These are phyloP conservation scores for Camelus bactrianus DNA, from an alignment of 2,113 vertebrate genomes.

Conservation along the genomic window DNA sequence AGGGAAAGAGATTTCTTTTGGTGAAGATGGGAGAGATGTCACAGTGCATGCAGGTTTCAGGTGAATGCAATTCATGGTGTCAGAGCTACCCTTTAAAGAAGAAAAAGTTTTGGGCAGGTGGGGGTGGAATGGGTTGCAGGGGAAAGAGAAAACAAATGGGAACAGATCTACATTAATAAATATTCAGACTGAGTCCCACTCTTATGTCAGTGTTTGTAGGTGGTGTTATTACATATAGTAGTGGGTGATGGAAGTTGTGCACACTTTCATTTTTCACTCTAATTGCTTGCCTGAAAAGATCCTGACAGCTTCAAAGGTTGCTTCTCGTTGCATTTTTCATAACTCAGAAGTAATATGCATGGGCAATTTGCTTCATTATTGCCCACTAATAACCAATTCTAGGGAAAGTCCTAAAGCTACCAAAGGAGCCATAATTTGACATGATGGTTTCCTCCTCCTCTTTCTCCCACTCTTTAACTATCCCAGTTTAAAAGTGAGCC, in stretches of 20 bases:
- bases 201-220: conserved; percentile 73
- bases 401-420: conserved; percentile 68
- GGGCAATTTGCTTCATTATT: conserved; percentile 82
- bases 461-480: neutral
- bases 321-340: conserved; percentile 80
- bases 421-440: conserved; percentile 56
- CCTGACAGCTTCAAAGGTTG: conserved; percentile 87
- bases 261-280: conserved; percentile 88
- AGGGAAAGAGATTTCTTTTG: conserved; percentile 42
- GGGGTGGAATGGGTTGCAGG: neutral
- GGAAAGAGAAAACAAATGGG: conserved; percentile 65
- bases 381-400: conserved; percentile 83
- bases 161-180: conserved; percentile 75
- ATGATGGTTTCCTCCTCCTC: conserved; percentile 35
- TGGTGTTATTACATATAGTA: conserved; percentile 76
- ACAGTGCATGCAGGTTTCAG: neutral
- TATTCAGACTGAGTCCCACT: conserved; percentile 69
- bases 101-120: conserved; percentile 32
- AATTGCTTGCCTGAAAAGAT: conserved; percentile 87
- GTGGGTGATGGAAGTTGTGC: conserved; percentile 75
- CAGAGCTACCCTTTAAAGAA: conserved; percentile 75
- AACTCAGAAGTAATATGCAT: conserved; percentile 73
- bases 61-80: conserved; percentile 62
- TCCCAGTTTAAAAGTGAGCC: neutral
- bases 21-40: conserved; percentile 53